Evolutionary conservation across 2,888 invertebrate genomes (phyloP), one percentile per base, ranked within the genome.

Genomic region (Criorhina ranunculi): DNA sequence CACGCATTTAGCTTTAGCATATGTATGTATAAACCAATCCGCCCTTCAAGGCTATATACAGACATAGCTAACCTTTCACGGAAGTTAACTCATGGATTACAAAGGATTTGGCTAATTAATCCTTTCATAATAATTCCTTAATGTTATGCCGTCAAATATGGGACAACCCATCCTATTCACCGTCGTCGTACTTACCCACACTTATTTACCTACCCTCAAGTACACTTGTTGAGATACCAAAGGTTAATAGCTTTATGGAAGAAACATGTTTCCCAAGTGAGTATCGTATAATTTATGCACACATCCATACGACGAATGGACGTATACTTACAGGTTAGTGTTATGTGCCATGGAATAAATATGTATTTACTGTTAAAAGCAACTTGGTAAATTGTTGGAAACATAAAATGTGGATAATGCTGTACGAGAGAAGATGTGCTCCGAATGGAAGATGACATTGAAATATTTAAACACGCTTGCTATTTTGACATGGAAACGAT

Each of bases 401-500:
- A 24, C 29, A 55, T 53, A 31, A 31, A 15, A 53, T 15, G 24
- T 24, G 24, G 24, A 12, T 0, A 33, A 35, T 33, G 0, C 9
- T 15, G 1, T 15, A 17, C 9, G 15, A 53, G 17, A 0, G 1
- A 35, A 12, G 55, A 55, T 55, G 35, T 17, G 33, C 17, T 11
- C 9, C 15, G 29, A 24, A 49, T 35, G 33, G 33, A 15, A 35
- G 33, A 55, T 15, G 53, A 33, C 8, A 35, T 11, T 17, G 15
- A 15, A 55, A 55, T 55, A 55, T 55, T 55, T 55, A 35, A 55
- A 55, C 6, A 8, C 9, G 9, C 11, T 17, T 33, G 9, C n/a
- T 53, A 11, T 17, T n/a, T 91, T 90, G 49, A 15, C 7, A 7
- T 51, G n/a, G n/a, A n/a, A n/a, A n/a, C 24, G 24, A 24, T 24